phyloP scores from a whole-genome alignment of 2,113 vertebrate genomes.

The Hirundichthys speculiger region DNA sequence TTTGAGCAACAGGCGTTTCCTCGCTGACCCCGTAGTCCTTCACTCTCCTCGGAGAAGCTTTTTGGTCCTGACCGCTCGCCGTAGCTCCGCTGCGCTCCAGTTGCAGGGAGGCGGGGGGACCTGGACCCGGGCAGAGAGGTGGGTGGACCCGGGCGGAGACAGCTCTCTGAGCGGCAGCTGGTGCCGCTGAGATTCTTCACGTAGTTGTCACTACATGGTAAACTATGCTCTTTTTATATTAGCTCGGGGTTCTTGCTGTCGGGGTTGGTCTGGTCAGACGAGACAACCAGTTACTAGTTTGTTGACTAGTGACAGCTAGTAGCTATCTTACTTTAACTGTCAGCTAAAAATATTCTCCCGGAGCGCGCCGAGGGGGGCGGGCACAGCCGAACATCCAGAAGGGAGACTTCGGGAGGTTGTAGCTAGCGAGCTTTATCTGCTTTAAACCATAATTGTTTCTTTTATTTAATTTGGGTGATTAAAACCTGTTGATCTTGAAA shows the following conservation, averaged over 20 bases:
- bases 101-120: neutral
- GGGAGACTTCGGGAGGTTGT: neutral
- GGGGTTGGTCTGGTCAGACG: neutral
- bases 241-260: neutral
- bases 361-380: constrained; percentile 14
- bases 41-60: neutral
- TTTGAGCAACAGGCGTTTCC: no score
- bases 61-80: constrained; percentile 34
- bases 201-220: no score
- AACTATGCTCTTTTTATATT: no score
- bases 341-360: constrained; percentile 66
- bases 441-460: neutral
- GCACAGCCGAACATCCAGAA: constrained; percentile 12
- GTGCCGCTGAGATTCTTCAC: no score
- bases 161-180: no score
- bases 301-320: constrained; percentile 29
- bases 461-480: no score
- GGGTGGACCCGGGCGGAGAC: no score
- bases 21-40: neutral
- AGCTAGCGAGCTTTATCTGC: neutral
- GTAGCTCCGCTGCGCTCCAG: constrained; percentile 32
- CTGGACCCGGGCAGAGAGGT: no score
- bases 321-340: constrained; percentile 27
- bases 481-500: no score
- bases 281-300: neutral